Evolutionary conservation across 2,113 vertebrate species (phyloP).

Genomic region (Melanerpes formicivorus): DNA sequence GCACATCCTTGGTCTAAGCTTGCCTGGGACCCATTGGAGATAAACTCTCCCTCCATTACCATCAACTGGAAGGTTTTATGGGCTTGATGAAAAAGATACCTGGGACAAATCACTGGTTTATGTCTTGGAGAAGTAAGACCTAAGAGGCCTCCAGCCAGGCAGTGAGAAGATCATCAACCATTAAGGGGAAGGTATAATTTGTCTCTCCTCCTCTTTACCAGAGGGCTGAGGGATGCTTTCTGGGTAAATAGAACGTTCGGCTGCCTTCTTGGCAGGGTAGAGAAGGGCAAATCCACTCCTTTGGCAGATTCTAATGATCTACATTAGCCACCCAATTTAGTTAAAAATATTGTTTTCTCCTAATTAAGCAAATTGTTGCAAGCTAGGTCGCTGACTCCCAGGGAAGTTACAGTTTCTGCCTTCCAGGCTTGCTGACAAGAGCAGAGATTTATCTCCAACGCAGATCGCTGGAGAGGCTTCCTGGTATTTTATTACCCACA

Average conservation of each 20-base stretch:
- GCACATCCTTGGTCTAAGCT: not conserved
- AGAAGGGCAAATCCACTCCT: not conserved
- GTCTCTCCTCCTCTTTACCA: not conserved
- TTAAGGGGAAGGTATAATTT: not conserved
- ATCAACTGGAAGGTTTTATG: conserved; percentile 19
- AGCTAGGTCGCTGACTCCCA: not conserved
- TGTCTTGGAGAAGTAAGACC: not conserved
- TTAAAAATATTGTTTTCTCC: conserved; percentile 25
- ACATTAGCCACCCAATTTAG: conserved; percentile 11
- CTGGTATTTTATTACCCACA: not conserved
- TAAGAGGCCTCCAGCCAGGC: not conserved
- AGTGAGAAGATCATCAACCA: not conserved
- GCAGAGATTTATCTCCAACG: conserved; percentile 8
- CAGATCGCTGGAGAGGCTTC: not conserved
- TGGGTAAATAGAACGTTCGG: not conserved
- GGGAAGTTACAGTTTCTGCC: not conserved
- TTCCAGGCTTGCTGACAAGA: conserved; percentile 10
- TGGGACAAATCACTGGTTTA: not conserved
- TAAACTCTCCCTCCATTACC: not conserved
- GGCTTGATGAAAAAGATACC: not conserved
- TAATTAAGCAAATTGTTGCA: conserved; percentile 29
- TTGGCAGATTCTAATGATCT: not conserved
- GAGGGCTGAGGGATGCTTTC: not conserved
- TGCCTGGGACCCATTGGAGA: not conserved
- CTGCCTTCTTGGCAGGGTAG: not conserved